Base-by-base conservation (phyloP, 2,888 invertebrate genomes). In the Lasioglossum pauxillum region DNA sequence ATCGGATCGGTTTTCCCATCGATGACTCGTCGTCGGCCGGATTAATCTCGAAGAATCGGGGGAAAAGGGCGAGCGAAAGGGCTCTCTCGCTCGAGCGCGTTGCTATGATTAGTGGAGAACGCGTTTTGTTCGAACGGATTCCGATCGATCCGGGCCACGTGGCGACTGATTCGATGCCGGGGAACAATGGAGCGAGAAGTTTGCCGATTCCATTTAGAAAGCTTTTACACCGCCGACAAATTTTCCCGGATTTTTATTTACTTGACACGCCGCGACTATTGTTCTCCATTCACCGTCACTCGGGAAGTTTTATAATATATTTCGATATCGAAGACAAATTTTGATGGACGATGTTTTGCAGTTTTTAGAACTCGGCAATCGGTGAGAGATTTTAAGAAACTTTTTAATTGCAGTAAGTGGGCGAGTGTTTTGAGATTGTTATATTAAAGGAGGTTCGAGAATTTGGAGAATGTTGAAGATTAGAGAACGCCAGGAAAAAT, bases 91-190 rank as follows among this genome's bases (percentile, higher is more conserved):
- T 86, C 67, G 74, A 71, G 72, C 75, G 72, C 3, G 67, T 46
- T 10, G 79, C 82, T 88, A 88, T 82, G 82, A 86, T 84, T 84
- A 84, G 86, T 76, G 72, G 31, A 35, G 73, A 31, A 35, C 10
- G 46, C 57, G 82, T 72, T 82, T 74, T 44, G 31, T 78, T 74
- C 23, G 35, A 38, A 78, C 75, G 78, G 49, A 67, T 69, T 53
- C 41, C n/a, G 67, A 78, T 71, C 38, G 81, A 74, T 74, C 35
- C 23, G 19, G 35, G 64, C 44, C 64, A 44, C 73, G 73, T 46
- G 35, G 27, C n/a, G 23, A 12, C 41, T n/a, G 69, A 69, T 69
- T 41, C 69, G 69, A 69, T 5, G 38, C 69, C 69, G 38, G 14
- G 23, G 23, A 41, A 69, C 69, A 69, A 69, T 69, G 23, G 69